Conservation (phyloP, 2,113 vertebrate genomes). For the Lichenostomus cassidix region DNA sequence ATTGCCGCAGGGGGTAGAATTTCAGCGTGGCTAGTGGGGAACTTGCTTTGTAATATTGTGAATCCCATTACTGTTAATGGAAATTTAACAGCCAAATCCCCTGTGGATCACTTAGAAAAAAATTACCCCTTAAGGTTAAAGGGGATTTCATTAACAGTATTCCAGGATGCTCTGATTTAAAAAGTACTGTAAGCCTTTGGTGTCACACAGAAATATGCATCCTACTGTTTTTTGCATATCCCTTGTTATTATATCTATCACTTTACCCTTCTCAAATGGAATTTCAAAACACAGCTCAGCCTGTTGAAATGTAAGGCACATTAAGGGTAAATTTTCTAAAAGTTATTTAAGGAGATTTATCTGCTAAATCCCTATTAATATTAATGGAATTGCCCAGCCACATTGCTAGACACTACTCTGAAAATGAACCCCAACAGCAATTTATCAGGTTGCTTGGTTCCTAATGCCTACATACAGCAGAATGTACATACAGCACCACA, state of each 20-base stretch:
- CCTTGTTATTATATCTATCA: background rate
- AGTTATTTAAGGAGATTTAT: slow-evolving; percentile 55
- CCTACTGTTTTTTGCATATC: slow-evolving; percentile 19
- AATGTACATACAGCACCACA: background rate
- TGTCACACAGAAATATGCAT: slow-evolving; percentile 22
- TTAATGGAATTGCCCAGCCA: slow-evolving; percentile 12
- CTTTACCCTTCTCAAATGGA: slow-evolving; percentile 30
- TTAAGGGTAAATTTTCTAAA: slow-evolving; percentile 38
- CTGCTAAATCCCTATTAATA: slow-evolving; percentile 42
- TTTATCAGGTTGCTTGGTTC: background rate
- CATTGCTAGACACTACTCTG: background rate
- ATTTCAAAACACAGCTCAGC: slow-evolving; percentile 44
- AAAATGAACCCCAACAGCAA: background rate
- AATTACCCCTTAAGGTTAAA: slow-evolving; percentile 60
- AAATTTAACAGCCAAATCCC: slow-evolving; percentile 63
- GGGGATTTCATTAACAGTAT: slow-evolving; percentile 50
- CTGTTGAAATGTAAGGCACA: slow-evolving; percentile 44
- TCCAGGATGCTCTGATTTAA: slow-evolving; percentile 23
- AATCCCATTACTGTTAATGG: slow-evolving; percentile 59
- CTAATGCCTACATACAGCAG: background rate
- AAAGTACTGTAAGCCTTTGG: slow-evolving; percentile 11
- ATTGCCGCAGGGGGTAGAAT: slow-evolving; percentile 29
- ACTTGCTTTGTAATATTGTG: slow-evolving; percentile 14
- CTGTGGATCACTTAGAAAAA: slow-evolving; percentile 52
- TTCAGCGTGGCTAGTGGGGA: slow-evolving; percentile 11